Evolutionary conservation across 64 coral and sea anemone species (phyloP), one percentile per base, ranked within the genome.

Genomic region (Pachyseris speciosa): DNA sequence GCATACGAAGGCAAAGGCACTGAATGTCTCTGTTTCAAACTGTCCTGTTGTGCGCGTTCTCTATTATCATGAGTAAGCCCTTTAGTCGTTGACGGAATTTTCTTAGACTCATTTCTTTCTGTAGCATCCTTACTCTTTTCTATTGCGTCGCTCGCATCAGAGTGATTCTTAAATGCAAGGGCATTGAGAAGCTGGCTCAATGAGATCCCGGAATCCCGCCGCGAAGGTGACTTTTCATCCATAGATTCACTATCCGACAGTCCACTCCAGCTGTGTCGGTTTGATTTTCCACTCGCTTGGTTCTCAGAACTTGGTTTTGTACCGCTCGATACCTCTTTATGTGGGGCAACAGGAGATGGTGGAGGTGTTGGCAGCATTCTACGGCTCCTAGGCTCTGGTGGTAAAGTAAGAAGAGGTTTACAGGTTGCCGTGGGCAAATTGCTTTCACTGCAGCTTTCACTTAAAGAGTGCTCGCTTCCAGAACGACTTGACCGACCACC

Each of bases 281-380:
- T 57, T n/a, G 32, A n/a, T 38, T 59, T 80, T 80, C 30, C 29
- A 55, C 19, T 13, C 5, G 29, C 28, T 15, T 57, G 36, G 20
- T 26, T 81, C 27, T 81, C 77, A 61, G 20, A 5, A 17, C 50
- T n/a, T 25, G 13, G 47, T 15, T 52, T 31, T 11, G 31, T 8
- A 25, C 22, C 20, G 70, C 19, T 75, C 64, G 34, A 39, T 9
- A n/a, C n/a, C n/a, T 41, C 77, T 83, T 84, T 83, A 59, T 78
- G 84, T 17, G 72, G 20, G 27, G 86, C 58, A 36, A 67, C 65
- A 19, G 95, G 95, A 6, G 95, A 97, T 3, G 86, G 26, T 13
- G 95, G 95, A n/a, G 95, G 95, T 4, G 91, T 86, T 3, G 95
- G 95, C 15, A 97, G 87, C 71, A 92, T 51, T 78, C 95, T 64